Conservation (phyloP, 2,888 invertebrate species). For the Euproctis similis region DNA sequence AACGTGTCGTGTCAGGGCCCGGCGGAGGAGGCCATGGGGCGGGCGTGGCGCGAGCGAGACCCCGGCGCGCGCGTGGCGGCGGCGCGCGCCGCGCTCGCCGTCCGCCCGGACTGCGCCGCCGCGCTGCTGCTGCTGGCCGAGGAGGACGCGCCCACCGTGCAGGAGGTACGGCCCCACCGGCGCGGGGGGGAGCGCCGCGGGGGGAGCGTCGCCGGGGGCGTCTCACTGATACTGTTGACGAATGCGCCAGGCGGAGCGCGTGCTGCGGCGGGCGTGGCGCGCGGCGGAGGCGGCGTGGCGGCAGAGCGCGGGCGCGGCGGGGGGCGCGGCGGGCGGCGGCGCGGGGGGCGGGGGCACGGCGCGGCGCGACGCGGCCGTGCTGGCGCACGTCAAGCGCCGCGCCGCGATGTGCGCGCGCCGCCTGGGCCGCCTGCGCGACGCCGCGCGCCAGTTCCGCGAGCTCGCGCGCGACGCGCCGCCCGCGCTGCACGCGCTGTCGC, state of each 20-base stretch:
- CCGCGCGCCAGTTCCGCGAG: conserved; percentile 97
- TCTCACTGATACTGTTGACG: too few species aligned
- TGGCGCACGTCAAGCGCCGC: conserved; percentile 94
- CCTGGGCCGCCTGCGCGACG: conserved; percentile 94
- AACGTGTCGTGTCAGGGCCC: too few species aligned
- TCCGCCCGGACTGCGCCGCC: conserved; percentile 94
- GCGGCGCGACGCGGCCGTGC: conserved; percentile 92
- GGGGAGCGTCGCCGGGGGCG: conserved; percentile 77
- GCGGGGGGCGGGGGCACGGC: conserved; percentile 93
- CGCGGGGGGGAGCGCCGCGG: conserved; percentile 14
- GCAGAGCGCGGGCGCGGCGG: conserved; percentile 81
- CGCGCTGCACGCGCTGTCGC: conserved; percentile 93
- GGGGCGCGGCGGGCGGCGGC: conserved; percentile 91
- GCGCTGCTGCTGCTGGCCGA: conserved; percentile 96
- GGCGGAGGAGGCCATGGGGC: conserved; percentile 82
- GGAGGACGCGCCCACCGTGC: conserved; percentile 95
- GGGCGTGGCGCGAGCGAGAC: conserved; percentile 97
- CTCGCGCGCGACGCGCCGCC: conserved; percentile 97
- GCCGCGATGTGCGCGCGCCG: conserved; percentile 98
- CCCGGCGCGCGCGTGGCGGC: conserved; percentile 89
- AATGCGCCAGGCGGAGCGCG: conserved; percentile 46
- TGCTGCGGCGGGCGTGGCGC: conserved; percentile 88
- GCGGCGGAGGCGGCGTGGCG: conserved; percentile 93
- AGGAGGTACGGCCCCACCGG: conserved; percentile 67
- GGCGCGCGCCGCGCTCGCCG: conserved; percentile 87